A percentile compares a stretch with the other conserved stretches of the same genome.
Conservation (phyloP, 2,888 invertebrate genomes). For the Syritta pipiens region DNA sequence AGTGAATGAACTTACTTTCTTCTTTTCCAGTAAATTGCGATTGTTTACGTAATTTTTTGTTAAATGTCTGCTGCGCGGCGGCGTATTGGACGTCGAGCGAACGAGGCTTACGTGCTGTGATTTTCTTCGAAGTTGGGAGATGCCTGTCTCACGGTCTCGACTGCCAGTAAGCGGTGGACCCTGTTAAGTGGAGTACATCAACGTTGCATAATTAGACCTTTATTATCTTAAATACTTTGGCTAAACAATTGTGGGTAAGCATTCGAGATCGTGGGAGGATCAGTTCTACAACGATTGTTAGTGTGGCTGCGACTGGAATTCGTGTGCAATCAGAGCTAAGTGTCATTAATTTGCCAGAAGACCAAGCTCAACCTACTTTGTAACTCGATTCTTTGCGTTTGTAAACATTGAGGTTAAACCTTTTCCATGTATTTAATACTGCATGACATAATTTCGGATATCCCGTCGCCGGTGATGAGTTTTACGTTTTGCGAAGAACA, state of each 20-base stretch:
- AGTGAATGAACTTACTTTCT: slow-evolving; percentile 67
- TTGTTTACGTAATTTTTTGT: slow-evolving; percentile 58
- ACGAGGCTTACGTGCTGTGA: neutral
- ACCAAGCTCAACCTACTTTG: too few species aligned
- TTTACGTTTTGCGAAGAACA: neutral
- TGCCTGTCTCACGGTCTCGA: slow-evolving; percentile 49
- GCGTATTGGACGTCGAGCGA: slow-evolving; percentile 3
- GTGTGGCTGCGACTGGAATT: neutral
- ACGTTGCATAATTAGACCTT: slow-evolving; percentile 36
- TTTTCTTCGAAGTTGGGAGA: slow-evolving; percentile 15
- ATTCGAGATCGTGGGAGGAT: slow-evolving; percentile 17
- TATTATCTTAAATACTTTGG: slow-evolving; percentile 8
- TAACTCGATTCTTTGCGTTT: too few species aligned
- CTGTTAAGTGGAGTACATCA: slow-evolving; percentile 29
- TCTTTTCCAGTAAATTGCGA: slow-evolving; percentile 49
- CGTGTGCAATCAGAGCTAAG: slow-evolving; percentile 13
- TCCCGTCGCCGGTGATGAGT: slow-evolving; percentile 1
- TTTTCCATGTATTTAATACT: neutral
- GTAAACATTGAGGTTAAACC: slow-evolving; percentile 12
- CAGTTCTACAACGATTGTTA: neutral
- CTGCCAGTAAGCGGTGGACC: neutral
- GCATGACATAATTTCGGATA: slow-evolving; percentile 38
- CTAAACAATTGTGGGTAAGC: neutral
- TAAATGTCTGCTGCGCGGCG: neutral
- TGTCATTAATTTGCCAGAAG: slow-evolving; percentile 5